Base-by-base conservation (phyloP, 2,797 vertebrate species). In the Parauchenoglanis ngamensis region DNA sequence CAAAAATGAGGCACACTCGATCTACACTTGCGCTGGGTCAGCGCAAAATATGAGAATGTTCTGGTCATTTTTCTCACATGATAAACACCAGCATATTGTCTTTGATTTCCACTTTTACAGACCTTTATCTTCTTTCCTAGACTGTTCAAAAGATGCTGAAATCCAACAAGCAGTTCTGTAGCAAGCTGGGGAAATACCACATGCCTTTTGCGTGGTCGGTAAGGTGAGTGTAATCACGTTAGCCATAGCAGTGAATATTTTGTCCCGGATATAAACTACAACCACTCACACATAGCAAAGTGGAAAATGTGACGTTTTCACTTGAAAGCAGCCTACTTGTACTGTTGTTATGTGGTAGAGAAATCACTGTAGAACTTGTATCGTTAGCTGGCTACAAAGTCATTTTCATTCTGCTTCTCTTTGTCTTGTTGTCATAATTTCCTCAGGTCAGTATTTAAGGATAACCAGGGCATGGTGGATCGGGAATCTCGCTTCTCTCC, bases 151-250 rank as follows among this genome's bases (percentile, higher is more conserved):
- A 99, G 94, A 96, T 97, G 90, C 91, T 99, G 91, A 99, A 98
- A 94, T 97, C 98, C 91, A 98, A 98, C 92, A 98, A 97, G 67
- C 98, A 98, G 86, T 99, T 99, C 92, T 99, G 98, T 88, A 97
- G 94, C 95, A 98, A 97, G 92, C 91, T 99, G 92, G 98, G 98
- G 25, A 99, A 97, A 91, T 99, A 99, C 91, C 96, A 96, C 2
- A 99, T 99, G 98, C 98, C 98, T 0, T 99, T 99, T 86, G 98
- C 98, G 40, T 99, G 98, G 98, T 97, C 97, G 0, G 93, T 98
- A 89, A 97, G 98, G 98, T 99, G 93, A 88, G 97, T 94, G 19
- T 35, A 40, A 31, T 65, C 46, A 83, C 19, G 46, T 31, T 25
- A 46, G n/a, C 23, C 77, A 25, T 7, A 13, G 19, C 28, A 2